Evolutionary conservation across 1,140 invertebrate genomes (phyloP).

Genomic region (Ostrea edulis): DNA sequence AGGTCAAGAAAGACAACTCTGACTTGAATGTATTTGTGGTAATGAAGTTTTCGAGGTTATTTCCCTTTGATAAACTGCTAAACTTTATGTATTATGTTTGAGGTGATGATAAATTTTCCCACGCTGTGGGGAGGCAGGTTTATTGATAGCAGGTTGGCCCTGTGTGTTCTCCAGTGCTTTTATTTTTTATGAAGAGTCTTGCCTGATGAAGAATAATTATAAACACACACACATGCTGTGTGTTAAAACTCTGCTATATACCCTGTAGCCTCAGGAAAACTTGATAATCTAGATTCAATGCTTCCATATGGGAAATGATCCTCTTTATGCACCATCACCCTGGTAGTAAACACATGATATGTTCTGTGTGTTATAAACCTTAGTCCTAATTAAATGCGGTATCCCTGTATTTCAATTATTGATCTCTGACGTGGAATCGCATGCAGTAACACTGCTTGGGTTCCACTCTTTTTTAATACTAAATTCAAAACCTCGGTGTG

Average conservation of each 20-base stretch:
- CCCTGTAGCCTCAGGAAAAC: background rate
- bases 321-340: no score
- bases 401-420: no score
- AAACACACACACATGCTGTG: conserved; percentile 2
- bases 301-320: background rate
- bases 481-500: no score
- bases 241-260: background rate
- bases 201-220: conserved; percentile 24
- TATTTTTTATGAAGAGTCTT: conserved; percentile 21
- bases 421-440: no score
- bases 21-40: background rate
- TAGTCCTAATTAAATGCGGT: no score
- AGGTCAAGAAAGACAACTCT: background rate
- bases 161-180: background rate
- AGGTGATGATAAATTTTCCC: background rate
- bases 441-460: no score
- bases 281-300: background rate
- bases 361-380: no score
- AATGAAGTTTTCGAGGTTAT: background rate
- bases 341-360: no score
- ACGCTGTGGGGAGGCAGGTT: conserved; percentile 9
- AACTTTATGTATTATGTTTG: background rate
- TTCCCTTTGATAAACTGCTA: background rate
- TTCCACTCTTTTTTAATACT: no score
- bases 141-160: background rate